Evolutionary conservation across 1,140 invertebrate species (phyloP), one percentile per base, ranked within the genome.

Genomic region (Antheraea mylitta): DNA sequence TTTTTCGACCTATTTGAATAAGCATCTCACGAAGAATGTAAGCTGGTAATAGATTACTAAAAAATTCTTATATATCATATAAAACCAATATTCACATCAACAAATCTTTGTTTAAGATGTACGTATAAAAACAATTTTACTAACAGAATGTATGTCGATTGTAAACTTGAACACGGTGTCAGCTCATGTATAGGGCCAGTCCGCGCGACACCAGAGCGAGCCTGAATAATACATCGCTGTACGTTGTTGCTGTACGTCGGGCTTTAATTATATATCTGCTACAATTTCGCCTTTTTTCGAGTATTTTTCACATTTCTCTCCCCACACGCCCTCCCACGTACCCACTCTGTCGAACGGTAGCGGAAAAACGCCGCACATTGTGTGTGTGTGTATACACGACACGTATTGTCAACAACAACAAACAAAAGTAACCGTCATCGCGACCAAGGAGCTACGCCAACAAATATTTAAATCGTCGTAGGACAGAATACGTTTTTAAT

Each of bases 211-310:
- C 77, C 77, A 80, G 85, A 79, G 75, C 80, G 78, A 71, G 75
- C 77, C 81, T 91, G 90, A 86, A 92, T 90, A 90, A 92, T 89
- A 90, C 87, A 92, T 90, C 82, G 86, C 79, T 67, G 76, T 84
- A 80, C 87, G 78, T 74, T 82, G 82, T 82, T 82, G 78, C 87
- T 89, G 86, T 90, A 90, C 85, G 86, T 84, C 75, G 81, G 83
- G 82, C 90, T 90, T 92, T 92, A 92, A 92, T 92, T 92, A 92
- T 92, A 92, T 92, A 92, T 92, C 88, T 92, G 90, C 88, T 90
- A 90, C 90, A 90, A 90, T 92, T 92, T 92, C 84, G 87, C 86
- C 87, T 90, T 92, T 92, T 92, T 92, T 92, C 84, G 88, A 88
- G 90, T 92, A 92, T 92, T 92, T 92, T 92, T 92, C 90, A 90